These are phyloP conservation scores for Carassius auratus DNA, from an alignment of 2,113 vertebrate species.

Conservation along the genomic window DNA sequence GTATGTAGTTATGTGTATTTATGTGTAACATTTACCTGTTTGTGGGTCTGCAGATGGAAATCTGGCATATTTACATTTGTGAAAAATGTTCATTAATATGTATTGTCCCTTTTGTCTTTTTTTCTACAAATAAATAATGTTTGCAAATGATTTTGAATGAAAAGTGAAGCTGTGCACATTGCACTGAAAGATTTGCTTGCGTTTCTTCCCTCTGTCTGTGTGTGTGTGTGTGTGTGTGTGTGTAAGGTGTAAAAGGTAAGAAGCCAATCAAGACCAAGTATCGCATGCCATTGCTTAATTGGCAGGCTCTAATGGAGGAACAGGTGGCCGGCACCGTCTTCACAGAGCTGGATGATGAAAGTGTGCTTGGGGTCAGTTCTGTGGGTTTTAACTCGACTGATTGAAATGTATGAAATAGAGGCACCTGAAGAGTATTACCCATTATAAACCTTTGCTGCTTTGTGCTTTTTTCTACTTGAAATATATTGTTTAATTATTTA, in stretches of 20 bases:
- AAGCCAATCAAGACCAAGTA: slow-evolving; percentile 87
- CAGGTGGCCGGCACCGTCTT: slow-evolving; percentile 88
- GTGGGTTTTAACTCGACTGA: neutral
- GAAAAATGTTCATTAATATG: no score
- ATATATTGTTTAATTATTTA: neutral
- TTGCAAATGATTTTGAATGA: neutral
- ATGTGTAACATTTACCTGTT: no score
- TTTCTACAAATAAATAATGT: no score
- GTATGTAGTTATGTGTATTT: no score
- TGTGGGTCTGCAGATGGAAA: no score
- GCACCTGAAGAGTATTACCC: neutral
- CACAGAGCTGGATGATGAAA: slow-evolving; percentile 85
- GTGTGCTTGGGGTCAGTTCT: slow-evolving; percentile 82
- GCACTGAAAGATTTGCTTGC: neutral
- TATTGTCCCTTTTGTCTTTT: no score
- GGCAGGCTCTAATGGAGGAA: slow-evolving; percentile 83
- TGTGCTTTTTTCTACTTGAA: neutral
- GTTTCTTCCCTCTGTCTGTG: neutral
- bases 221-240: neutral
- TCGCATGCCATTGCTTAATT: slow-evolving; percentile 87
- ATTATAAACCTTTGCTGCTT: neutral
- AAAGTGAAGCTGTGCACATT: neutral
- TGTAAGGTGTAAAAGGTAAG: slow-evolving; percentile 78
- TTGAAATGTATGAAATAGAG: neutral
- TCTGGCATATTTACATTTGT: no score